Conservation (phyloP, 2,797 vertebrate species). For the Lophotriccus pileatus region DNA sequence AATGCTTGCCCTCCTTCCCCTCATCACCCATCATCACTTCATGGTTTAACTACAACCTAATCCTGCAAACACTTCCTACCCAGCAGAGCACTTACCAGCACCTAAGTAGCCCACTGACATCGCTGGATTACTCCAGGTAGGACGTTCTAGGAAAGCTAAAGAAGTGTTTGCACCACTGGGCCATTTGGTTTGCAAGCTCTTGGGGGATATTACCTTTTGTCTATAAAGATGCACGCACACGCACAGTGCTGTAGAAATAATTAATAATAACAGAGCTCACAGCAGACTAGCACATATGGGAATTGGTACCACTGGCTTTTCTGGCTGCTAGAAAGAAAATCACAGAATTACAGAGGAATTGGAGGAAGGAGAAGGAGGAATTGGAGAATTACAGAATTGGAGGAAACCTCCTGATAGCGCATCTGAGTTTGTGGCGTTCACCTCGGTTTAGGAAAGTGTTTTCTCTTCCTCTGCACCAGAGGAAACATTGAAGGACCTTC, state of each 20-base stretch:
- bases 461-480: constrained; percentile 11
- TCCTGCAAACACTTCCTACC: constrained; percentile 41
- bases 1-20: background rate
- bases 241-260: constrained; percentile 29
- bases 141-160: background rate
- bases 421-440: background rate
- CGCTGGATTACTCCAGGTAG: constrained; percentile 6
- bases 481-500: background rate
- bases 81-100: background rate
- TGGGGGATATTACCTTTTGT: constrained; percentile 45
- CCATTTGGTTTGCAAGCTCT: constrained; percentile 16
- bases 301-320: background rate
- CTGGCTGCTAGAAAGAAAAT: constrained; percentile 27
- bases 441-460: background rate
- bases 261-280: constrained; percentile 52
- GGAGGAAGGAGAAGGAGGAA: too few species aligned
- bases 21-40: background rate
- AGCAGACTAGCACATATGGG: background rate
- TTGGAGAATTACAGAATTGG: too few species aligned
- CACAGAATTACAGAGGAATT: background rate
- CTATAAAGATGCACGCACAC: constrained; percentile 35
- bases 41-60: constrained; percentile 28
- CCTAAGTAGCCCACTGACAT: constrained; percentile 9
- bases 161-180: constrained; percentile 33
- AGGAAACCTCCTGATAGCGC: constrained; percentile 6